Evolutionary conservation across 2,113 vertebrate species (phyloP).

Genomic region (Pica pica): DNA sequence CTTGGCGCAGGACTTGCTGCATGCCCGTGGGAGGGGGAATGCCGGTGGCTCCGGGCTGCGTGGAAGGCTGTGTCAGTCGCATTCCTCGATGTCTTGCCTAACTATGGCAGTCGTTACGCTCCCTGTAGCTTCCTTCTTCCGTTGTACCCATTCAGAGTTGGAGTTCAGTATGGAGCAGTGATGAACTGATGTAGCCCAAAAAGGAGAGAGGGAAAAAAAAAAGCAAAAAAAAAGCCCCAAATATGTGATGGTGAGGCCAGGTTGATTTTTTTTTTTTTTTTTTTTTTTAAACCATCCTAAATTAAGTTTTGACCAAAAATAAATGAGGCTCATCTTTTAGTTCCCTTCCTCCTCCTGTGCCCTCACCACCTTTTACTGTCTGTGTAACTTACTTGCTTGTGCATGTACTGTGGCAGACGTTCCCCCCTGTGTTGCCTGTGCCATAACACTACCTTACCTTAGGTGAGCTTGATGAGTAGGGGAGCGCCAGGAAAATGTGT

Average conservation of each 20-base stretch:
- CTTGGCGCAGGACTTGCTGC: conserved; percentile 74
- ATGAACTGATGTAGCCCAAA: conserved; percentile 42
- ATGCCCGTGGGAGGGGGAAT: conserved; percentile 61
- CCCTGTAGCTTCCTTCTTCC: conserved; percentile 57
- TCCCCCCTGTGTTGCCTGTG: conserved; percentile 45
- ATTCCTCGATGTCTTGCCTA: conserved; percentile 63
- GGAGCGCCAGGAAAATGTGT: background rate
- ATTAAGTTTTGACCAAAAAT: conserved; percentile 12
- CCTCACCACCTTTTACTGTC: conserved; percentile 38
- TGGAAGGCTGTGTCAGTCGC: conserved; percentile 56
- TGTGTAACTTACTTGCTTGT: conserved; percentile 62
- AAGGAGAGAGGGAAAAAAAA: background rate
- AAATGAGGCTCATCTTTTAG: background rate
- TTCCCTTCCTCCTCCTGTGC: background rate
- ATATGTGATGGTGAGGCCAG: conserved; percentile 54
- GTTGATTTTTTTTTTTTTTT: background rate
- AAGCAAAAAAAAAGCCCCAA: background rate
- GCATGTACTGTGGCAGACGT: conserved; percentile 65
- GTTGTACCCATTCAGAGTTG: conserved; percentile 39
- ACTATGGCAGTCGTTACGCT: conserved; percentile 52
- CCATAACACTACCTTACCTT: background rate
- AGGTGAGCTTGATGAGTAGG: background rate
- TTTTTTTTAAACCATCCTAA: background rate
- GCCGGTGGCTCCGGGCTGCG: conserved; percentile 22
- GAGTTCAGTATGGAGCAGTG: conserved; percentile 26